Evolutionary conservation across 2,797 vertebrate genomes (phyloP), one percentile per base, ranked within the genome.

Genomic region (Pachyuromys duprasi): DNA sequence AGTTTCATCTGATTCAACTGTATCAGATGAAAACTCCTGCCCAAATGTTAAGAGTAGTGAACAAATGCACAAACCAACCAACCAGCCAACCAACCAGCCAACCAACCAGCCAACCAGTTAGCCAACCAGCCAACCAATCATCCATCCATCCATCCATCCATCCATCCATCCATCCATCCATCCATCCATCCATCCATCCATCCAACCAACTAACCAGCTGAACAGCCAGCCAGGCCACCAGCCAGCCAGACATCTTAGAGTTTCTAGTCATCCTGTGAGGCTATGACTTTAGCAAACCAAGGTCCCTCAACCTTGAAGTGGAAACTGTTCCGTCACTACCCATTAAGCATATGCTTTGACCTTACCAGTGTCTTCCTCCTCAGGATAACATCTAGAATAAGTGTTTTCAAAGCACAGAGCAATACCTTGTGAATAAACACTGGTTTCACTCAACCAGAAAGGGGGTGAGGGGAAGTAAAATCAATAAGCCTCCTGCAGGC

Each of bases 401-500:
- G 87, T 95, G 94, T 97, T 98, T 80, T 92, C 45, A 93, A 91
- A 33, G 92, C 89, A 70, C 26, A 81, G 57, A 87, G 82, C 63
- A 94, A 95, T 86, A 96, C 93, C 96, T 97, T 97, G 92, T 96
- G 96, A 98, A 98, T 97, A 97, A 98, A 97, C 97, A 97, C 97
- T 94, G 97, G 89, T 98, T 98, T 98, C 91, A 96, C 96, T 97
- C 95, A 97, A 96, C 82, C n/a, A 86, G 90, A 92, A 20, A 76
- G 28, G 70, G 36, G 36, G 22, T 15, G 49, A 14, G 17, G 49
- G 17, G 13, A 60, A 45, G 33, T 96, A 97, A 97, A 98, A 98
- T 98, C 97, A 96, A 95, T 98, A 95, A 82, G 90, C 75, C 28
- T 98, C 96, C 97, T 98, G 91, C 78, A 96, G 96, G 96, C 83